phyloP scores from a whole-genome alignment of 2,797 vertebrate species.

The Rousettus madagascariensis region DNA sequence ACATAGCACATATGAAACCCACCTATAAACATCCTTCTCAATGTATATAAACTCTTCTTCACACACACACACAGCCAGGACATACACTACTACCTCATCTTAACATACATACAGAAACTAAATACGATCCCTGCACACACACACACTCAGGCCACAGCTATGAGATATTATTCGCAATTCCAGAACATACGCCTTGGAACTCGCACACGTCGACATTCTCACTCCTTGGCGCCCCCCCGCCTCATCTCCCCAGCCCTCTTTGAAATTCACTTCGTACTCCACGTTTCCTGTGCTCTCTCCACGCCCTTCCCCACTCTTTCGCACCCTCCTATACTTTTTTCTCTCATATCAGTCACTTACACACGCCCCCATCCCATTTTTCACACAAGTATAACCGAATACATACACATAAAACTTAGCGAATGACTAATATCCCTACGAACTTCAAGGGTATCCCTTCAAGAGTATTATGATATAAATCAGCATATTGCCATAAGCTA shows the following conservation, averaged over 20 bases:
- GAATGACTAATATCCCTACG: neutral
- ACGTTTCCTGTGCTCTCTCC: too few relatives aligned
- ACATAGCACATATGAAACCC: fast-evolving
- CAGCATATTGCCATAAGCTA: neutral
- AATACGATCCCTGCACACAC: neutral
- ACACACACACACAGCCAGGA: neutral
- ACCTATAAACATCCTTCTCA: neutral
- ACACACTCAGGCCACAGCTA: neutral
- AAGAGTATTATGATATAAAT: neutral
- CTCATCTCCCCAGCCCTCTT: neutral
- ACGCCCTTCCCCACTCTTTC: too few relatives aligned
- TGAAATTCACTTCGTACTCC: neutral
- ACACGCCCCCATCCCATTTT: neutral
- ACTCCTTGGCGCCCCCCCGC: neutral
- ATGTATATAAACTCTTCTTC: neutral
- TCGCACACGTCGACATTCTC: too few relatives aligned
- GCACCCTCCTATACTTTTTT: neutral
- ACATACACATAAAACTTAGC: neutral
- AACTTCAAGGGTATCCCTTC: neutral
- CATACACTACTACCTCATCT: neutral
- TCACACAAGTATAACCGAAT: neutral
- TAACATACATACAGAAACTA: neutral
- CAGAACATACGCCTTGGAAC: neutral
- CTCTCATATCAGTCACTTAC: neutral
- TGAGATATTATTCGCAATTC: neutral